A percentile compares a stretch with the other conserved stretches of the same genome.
These are phyloP conservation scores for Smutsia temminckii DNA, from an alignment of 2,797 vertebrate genomes.

Conservation along the genomic window DNA sequence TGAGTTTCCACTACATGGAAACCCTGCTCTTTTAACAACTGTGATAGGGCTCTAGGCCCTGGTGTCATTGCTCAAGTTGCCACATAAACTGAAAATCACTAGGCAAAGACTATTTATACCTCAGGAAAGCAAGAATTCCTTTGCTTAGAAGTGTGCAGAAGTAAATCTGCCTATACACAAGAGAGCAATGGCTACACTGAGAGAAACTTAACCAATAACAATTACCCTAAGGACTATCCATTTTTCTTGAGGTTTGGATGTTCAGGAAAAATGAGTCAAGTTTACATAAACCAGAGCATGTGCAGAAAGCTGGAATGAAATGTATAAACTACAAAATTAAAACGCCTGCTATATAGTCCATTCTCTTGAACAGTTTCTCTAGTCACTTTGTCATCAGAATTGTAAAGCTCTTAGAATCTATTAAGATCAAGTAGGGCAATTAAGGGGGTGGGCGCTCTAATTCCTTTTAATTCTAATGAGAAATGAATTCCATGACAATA, in stretches of 20 bases:
- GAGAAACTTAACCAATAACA: not conserved
- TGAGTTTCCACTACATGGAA: not conserved
- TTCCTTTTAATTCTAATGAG: not conserved
- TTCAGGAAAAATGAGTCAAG: not conserved
- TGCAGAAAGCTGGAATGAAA: not conserved
- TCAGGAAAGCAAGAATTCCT: not conserved
- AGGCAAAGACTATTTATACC: not conserved
- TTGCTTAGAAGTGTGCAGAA: not conserved
- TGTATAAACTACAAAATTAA: not conserved
- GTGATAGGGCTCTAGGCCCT: not conserved
- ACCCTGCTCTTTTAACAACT: not conserved
- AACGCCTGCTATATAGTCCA: not conserved
- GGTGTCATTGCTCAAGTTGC: not conserved
- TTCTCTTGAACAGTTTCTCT: not conserved
- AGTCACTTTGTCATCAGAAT: not conserved
- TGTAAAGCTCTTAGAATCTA: not conserved
- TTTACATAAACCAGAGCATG: not conserved
- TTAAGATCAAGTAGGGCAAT: not conserved
- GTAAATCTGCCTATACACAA: not conserved
- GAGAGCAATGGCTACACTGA: not conserved
- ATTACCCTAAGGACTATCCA: not conserved
- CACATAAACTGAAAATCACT: conserved; percentile 13
- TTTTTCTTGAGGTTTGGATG: not conserved
- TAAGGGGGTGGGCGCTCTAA: not conserved
- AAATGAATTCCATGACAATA: not conserved